phyloP scores from a whole-genome alignment of 1,140 invertebrate genomes.

The Colletes gigas region DNA sequence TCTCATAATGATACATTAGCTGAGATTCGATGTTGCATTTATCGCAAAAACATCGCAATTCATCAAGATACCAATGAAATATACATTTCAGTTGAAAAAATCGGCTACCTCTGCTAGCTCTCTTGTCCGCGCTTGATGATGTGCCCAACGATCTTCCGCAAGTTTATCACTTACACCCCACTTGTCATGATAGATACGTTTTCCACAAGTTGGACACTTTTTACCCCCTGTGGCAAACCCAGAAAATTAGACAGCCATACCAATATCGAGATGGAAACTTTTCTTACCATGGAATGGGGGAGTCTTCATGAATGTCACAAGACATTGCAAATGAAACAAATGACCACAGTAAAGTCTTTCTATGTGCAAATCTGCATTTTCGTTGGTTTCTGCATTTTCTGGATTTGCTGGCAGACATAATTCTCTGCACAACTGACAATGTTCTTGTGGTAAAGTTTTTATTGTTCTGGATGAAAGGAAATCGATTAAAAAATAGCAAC shows the following conservation, averaged over 20 bases:
- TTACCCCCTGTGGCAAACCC: conserved; percentile 82
- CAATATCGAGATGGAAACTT: too few species aligned
- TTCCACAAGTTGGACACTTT: conserved; percentile 84
- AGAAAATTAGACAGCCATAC: background rate
- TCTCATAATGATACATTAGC: background rate
- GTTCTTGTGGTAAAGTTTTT: conserved; percentile 83
- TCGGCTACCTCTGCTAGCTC: conserved; percentile 89
- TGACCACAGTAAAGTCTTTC: conserved; percentile 90
- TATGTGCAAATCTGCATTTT: conserved; percentile 83
- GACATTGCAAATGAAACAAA: conserved; percentile 87
- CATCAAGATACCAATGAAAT: background rate
- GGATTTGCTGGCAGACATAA: conserved; percentile 84
- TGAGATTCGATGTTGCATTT: background rate
- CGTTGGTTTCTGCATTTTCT: conserved; percentile 81
- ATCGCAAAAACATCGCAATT: background rate
- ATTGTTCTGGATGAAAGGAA: conserved; percentile 72
- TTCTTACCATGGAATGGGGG: conserved; percentile 88
- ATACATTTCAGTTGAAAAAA: conserved; percentile 81
- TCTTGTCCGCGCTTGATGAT: conserved; percentile 87
- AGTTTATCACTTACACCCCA: conserved; percentile 87
- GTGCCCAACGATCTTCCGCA: conserved; percentile 89
- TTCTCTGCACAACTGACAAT: conserved; percentile 85
- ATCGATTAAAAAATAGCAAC: conserved; percentile 6
- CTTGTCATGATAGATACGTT: conserved; percentile 88
- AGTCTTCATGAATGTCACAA: conserved; percentile 87